Conservation (phyloP, 2,888 invertebrate species). For the Diaphora mendica region DNA sequence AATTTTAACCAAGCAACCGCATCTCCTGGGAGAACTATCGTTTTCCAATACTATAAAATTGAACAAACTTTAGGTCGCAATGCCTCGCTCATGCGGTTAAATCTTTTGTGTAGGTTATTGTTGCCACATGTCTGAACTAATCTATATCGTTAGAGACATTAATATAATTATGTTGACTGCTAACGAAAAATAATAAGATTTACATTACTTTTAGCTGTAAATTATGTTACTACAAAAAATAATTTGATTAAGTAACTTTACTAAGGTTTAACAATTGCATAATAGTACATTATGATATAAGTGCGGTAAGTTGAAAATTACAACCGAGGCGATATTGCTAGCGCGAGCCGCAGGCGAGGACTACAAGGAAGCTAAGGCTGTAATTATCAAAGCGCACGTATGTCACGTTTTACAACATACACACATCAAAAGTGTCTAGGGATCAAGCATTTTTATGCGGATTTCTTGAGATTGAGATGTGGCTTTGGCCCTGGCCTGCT, state of each 20-base stretch:
- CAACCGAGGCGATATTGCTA: too few relatives aligned
- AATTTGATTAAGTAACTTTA: not conserved
- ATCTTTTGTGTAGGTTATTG: slow-evolving; percentile 64
- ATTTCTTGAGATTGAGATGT: too few relatives aligned
- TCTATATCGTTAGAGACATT: slow-evolving; percentile 53
- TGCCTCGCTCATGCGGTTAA: slow-evolving; percentile 63
- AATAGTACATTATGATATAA: too few relatives aligned
- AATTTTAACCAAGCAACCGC: slow-evolving; percentile 43
- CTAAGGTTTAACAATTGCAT: too few relatives aligned
- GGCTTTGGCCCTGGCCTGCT: too few relatives aligned
- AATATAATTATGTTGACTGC: slow-evolving; percentile 51
- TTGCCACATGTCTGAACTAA: slow-evolving; percentile 55
- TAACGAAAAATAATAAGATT: not conserved
- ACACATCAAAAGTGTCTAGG: too few relatives aligned
- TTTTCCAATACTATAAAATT: slow-evolving; percentile 70
- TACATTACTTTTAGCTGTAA: not conserved
- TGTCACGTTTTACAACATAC: too few relatives aligned
- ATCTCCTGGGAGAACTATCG: slow-evolving; percentile 53
- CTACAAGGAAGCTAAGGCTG: too few relatives aligned
- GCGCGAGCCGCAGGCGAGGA: too few relatives aligned
- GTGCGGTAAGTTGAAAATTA: too few relatives aligned
- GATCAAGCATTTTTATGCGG: too few relatives aligned
- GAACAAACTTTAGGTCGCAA: slow-evolving; percentile 56
- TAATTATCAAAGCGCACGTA: too few relatives aligned
- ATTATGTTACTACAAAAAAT: not conserved